These are phyloP conservation scores for Papilio protenor DNA, from an alignment of 2,888 invertebrate species.

Conservation along the genomic window DNA sequence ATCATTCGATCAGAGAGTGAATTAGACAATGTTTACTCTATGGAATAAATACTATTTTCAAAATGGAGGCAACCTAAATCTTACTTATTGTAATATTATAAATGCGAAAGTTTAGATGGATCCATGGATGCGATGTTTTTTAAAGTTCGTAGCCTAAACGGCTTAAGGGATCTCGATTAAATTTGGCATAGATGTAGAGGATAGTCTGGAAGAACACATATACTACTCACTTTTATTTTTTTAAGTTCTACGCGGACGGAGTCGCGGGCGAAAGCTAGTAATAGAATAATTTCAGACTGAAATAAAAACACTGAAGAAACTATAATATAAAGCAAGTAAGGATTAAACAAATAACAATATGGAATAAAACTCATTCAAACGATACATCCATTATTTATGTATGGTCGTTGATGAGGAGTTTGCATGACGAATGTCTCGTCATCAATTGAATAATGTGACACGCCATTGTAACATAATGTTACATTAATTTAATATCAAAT, in stretches of 20 bases:
- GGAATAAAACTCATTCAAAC: neutral
- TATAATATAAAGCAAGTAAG: too few species aligned
- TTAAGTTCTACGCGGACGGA: too few species aligned
- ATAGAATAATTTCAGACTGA: neutral
- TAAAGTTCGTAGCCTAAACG: too few species aligned
- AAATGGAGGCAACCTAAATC: neutral
- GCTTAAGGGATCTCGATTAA: too few species aligned
- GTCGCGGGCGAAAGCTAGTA: too few species aligned
- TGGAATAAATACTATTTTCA: neutral
- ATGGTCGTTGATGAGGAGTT: constrained; percentile 18
- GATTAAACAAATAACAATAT: neutral
- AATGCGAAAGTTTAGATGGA: too few species aligned
- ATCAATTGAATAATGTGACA: neutral
- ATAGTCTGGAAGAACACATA: too few species aligned
- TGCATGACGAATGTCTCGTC: constrained; percentile 32
- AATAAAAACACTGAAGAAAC: too few species aligned
- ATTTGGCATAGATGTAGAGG: too few species aligned
- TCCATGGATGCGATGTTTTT: too few species aligned
- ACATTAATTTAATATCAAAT: neutral
- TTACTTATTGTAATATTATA: too few species aligned
- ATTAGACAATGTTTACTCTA: neutral
- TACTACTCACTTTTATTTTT: too few species aligned
- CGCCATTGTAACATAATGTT: constrained; percentile 10
- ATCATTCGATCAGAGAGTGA: neutral
- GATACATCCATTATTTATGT: neutral